These are phyloP conservation scores for Glareola pratincola DNA, from an alignment of 2,113 vertebrate genomes.

Conservation along the genomic window DNA sequence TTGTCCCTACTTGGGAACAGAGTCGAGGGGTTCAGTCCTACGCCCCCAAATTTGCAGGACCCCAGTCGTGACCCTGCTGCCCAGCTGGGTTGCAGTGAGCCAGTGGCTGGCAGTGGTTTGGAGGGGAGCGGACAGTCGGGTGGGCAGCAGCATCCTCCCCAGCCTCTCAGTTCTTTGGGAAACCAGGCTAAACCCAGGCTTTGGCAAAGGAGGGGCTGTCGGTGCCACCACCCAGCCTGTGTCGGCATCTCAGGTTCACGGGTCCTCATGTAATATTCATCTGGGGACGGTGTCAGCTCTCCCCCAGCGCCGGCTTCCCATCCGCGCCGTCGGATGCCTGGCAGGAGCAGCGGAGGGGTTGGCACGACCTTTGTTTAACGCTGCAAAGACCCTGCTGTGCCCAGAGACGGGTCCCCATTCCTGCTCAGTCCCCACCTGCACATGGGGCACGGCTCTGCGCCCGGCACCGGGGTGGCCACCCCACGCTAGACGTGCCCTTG, in stretches of 20 bases:
- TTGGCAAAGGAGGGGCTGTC: neutral
- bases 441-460: neutral
- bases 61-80: neutral
- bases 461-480: neutral
- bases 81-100: rapidly evolving
- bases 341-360: neutral
- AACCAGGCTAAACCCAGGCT: neutral
- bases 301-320: conserved; percentile 27
- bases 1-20: rapidly evolving
- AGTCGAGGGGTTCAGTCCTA: rapidly evolving
- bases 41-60: rapidly evolving
- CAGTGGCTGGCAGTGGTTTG: neutral
- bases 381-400: neutral
- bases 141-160: neutral
- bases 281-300: conserved; percentile 73
- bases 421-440: rapidly evolving
- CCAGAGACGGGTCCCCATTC: neutral
- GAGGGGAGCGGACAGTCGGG: neutral
- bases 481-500: neutral
- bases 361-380: neutral
- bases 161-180: rapidly evolving
- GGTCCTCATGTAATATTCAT: conserved; percentile 85
- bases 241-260: conserved; percentile 77
- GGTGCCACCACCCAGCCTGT: neutral
- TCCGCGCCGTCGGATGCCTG: neutral